Evolutionary conservation across 2,888 invertebrate species (phyloP).

Genomic region (Theristus sp.): DNA sequence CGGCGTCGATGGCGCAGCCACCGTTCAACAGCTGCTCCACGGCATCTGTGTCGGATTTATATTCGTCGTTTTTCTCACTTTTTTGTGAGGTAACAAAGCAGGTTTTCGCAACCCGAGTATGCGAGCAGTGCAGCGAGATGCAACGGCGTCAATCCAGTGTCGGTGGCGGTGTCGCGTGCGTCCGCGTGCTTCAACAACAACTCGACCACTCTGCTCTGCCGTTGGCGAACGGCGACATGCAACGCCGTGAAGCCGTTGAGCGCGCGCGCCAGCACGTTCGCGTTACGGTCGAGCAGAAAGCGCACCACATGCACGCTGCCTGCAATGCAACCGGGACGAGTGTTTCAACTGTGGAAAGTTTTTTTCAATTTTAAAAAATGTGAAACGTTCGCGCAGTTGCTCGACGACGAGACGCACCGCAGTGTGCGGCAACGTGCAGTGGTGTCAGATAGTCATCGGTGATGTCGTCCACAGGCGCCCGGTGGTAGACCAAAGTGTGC

Average conservation of each 20-base stretch:
- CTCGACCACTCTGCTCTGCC: constrained; percentile 90
- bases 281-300: constrained; percentile 75
- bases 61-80: too few species aligned
- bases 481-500: constrained; percentile 72
- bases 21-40: constrained; percentile 94
- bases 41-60: constrained; percentile 95
- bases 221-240: constrained; percentile 98
- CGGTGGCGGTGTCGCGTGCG: constrained; percentile 33
- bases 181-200: constrained; percentile 52
- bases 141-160: constrained; percentile 78
- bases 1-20: constrained; percentile 89
- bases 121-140: constrained; percentile 99
- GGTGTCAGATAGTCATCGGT: constrained; percentile 97
- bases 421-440: constrained; percentile 47
- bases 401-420: constrained; percentile 30
- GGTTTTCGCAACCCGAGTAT: constrained; percentile 83
- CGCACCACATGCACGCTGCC: constrained; percentile 51
- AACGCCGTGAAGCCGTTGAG: constrained; percentile 94
- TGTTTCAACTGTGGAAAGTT: not conserved
- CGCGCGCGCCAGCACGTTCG: constrained; percentile 92
- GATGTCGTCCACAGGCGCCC: constrained; percentile 93
- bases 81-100: too few species aligned
- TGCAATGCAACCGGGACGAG: not conserved
- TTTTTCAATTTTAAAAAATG: too few species aligned
- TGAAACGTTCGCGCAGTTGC: too few species aligned